These are phyloP conservation scores for Tachycineta bicolor DNA, from an alignment of 2,113 vertebrate genomes.

Conservation along the genomic window DNA sequence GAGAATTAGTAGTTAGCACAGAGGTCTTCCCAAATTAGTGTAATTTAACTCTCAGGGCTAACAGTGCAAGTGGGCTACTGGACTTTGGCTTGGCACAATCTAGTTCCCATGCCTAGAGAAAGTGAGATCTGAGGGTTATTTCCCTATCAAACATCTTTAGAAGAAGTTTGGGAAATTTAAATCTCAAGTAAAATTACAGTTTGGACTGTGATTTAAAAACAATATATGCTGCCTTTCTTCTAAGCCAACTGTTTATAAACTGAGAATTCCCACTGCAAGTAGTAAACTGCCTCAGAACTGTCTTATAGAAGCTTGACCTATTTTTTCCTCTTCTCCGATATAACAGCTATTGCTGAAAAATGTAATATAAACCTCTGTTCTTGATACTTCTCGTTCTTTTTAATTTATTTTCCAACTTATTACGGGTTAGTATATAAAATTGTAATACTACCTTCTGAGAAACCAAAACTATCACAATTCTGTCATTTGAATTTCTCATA, in stretches of 20 bases:
- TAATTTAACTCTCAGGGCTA: background rate
- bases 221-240: background rate
- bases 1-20: background rate
- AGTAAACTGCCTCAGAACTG: background rate
- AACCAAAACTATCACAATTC: background rate
- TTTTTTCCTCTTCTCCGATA: background rate
- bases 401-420: background rate
- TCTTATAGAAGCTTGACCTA: background rate
- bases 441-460: background rate
- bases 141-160: background rate
- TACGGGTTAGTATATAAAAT: background rate
- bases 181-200: background rate
- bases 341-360: background rate
- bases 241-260: background rate
- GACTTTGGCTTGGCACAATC: accelerated
- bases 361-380: accelerated
- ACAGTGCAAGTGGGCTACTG: background rate
- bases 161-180: background rate
- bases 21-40: background rate
- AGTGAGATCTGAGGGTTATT: accelerated
- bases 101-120: background rate
- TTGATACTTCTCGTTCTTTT: background rate
- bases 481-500: background rate
- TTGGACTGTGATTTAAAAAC: background rate
- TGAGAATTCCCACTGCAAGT: background rate